A percentile compares a stretch with the other conserved stretches of the same genome.
These are phyloP conservation scores for Chaetura pelagica DNA, from an alignment of 2,113 vertebrate species.

Conservation along the genomic window DNA sequence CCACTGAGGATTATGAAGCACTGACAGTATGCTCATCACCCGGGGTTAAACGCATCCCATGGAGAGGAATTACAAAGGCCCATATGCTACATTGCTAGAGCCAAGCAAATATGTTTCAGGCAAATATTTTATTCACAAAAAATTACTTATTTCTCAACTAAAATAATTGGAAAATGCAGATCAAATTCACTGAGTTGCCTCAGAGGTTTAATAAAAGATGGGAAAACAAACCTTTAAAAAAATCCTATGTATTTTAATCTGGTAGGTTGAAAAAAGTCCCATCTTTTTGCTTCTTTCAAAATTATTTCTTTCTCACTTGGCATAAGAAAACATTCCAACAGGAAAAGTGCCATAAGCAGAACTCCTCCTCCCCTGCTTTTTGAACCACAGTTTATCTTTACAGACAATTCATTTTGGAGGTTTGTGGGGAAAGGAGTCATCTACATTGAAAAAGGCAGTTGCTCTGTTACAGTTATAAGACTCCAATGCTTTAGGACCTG, in stretches of 20 bases:
- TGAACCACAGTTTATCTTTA: not conserved
- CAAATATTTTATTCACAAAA: constrained; percentile 50
- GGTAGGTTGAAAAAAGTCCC: not conserved
- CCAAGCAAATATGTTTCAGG: constrained; percentile 35
- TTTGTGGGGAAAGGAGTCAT: not conserved
- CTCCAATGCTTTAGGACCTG: not conserved
- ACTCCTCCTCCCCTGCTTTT: not conserved
- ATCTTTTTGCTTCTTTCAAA: not conserved
- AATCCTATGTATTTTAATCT: not conserved
- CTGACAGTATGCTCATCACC: constrained; percentile 15
- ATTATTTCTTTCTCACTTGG: not conserved
- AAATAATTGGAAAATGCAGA: constrained; percentile 8
- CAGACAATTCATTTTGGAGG: not conserved
- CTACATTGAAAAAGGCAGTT: not conserved
- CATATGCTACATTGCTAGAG: not conserved
- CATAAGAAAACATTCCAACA: not conserved
- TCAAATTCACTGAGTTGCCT: constrained; percentile 15
- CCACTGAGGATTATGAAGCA: not conserved
- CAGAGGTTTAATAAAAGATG: constrained; percentile 2
- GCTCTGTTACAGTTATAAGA: not conserved
- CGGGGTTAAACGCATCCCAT: not conserved
- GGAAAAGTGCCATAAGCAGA: not conserved
- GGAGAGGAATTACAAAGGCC: constrained; percentile 14
- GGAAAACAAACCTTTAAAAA: not conserved
- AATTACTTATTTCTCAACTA: not conserved